These are phyloP conservation scores for Elegia similella DNA, from an alignment of 2,888 invertebrate genomes.

Conservation along the genomic window DNA sequence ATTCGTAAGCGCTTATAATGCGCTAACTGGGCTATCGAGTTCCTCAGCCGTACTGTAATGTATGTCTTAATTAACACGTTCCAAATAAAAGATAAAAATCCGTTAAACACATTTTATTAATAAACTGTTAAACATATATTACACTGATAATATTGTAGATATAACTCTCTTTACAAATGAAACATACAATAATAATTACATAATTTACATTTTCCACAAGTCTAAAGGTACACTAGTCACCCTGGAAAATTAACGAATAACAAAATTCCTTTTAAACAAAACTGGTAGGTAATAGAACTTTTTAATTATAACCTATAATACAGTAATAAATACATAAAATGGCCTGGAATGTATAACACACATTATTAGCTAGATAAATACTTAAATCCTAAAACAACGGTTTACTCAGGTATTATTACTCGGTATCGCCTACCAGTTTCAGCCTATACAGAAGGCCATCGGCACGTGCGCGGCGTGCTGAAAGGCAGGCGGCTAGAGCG, in stretches of 20 bases:
- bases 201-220: conserved; percentile 45
- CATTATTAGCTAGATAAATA: neutral
- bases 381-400: too few species aligned
- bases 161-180: conserved; percentile 74
- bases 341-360: conserved; percentile 38
- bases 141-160: conserved; percentile 58
- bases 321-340: conserved; percentile 29
- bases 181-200: conserved; percentile 49
- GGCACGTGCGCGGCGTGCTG: too few species aligned
- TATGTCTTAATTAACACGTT: too few species aligned
- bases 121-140: conserved; percentile 66
- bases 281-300: neutral
- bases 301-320: neutral
- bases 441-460: too few species aligned
- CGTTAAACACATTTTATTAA: conserved; percentile 65
- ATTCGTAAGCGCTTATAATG: too few species aligned
- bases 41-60: too few species aligned
- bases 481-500: too few species aligned
- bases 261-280: conserved; percentile 2
- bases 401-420: too few species aligned
- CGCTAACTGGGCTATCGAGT: too few species aligned
- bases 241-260: conserved; percentile 27
- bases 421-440: too few species aligned
- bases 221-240: conserved; percentile 28
- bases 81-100: conserved; percentile 18